Conservation (phyloP, 1,140 invertebrate genomes). For the Drosophila rufa region DNA sequence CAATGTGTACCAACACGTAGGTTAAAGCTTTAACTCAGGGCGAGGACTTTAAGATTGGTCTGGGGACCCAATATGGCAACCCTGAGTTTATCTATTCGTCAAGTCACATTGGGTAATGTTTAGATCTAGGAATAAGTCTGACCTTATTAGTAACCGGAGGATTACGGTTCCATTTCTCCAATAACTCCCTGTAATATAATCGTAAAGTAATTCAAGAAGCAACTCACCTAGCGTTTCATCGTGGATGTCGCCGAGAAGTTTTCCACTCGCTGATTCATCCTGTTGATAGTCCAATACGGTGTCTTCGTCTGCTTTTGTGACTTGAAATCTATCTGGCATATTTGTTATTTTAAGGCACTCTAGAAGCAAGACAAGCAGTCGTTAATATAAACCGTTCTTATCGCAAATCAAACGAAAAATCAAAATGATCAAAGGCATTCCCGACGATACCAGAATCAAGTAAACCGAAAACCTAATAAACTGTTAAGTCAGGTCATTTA, state of each 20-base stretch:
- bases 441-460: constrained; percentile 20
- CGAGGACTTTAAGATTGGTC: not conserved
- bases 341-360: constrained; percentile 51
- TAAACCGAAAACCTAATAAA: constrained; percentile 7
- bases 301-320: constrained; percentile 80
- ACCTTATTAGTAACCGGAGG: too few relatives aligned
- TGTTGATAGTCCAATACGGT: constrained; percentile 73
- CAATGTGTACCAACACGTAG: not conserved
- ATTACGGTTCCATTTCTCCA: not conserved
- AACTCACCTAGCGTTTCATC: constrained; percentile 65
- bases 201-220: not conserved
- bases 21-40: too few relatives aligned
- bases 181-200: too few relatives aligned
- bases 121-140: not conserved
- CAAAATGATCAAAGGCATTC: constrained; percentile 27
- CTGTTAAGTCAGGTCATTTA: constrained; percentile 16
- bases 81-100: not conserved
- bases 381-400: constrained; percentile 9
- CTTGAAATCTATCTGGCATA: constrained; percentile 84
- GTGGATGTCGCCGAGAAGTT: constrained; percentile 70
- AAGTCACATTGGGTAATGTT: not conserved
- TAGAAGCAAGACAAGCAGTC: constrained; percentile 22
- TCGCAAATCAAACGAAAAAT: constrained; percentile 16
- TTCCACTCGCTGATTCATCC: constrained; percentile 78
- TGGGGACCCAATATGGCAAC: too few relatives aligned